Base-by-base conservation (phyloP, 2,888 invertebrate species). In the Nycteola revayana region DNA sequence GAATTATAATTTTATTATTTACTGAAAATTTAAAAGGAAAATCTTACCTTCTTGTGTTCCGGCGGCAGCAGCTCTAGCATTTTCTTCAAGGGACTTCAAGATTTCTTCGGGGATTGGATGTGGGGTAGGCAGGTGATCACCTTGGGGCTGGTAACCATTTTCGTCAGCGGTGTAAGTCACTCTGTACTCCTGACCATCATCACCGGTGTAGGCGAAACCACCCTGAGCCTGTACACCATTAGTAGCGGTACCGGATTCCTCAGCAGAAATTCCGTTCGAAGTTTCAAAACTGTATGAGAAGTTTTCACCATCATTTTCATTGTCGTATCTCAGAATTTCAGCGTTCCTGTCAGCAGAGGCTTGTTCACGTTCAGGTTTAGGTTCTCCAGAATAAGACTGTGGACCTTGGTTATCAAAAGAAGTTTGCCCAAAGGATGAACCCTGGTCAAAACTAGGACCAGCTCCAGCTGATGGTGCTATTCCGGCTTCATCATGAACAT, bases 91-190 rank as follows among this genome's bases (percentile, higher is more conserved):
- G 1, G 87, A 84, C 48, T 68, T 83, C 42, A 83, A 53, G 29
- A 88, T 88, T 43, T 83, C 87, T 31, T 79, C 84, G 17, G 87
- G 88, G 25, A 88, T 85, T 1, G 88, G 88, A 22, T 67, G 88
- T 36, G 88, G 77, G 14, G 88, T 87, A 0, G 88, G 88, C 42
- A 88, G 51, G 49, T 88, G 87, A 2, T 77, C 79, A 25, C 88
- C 88, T 38, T 75, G 75, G 1, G 88, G 87, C 43, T 61, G 66
- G 44, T 75, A 88, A 1, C 88, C 88, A 22, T 87, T 86, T 54
- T 87, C 85, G 39, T 88, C 87, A 54, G 88, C 88, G 0, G 87
- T 88, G 31, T 88, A 88, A 5, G 76, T 75, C 23, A 88, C 63
- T 18, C 75, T 72, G 58, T 80, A 85, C 18, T 58, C 41, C 51